phyloP scores from a whole-genome alignment of 1,140 invertebrate species.

The Nymphalis io region DNA sequence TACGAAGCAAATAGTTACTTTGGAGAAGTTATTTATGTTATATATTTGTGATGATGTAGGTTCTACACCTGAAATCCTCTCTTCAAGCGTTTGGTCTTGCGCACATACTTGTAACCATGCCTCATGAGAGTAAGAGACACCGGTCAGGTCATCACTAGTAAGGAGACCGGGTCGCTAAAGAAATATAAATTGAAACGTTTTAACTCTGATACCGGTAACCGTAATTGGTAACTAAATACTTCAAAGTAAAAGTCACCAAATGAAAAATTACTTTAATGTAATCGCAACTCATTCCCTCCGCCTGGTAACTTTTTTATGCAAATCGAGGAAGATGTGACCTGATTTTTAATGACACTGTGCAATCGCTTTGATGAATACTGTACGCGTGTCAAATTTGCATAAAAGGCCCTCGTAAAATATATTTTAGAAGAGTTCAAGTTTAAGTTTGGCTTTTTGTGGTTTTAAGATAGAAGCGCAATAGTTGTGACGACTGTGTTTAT shows the following conservation, averaged over 20 bases:
- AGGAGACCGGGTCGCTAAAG: neutral
- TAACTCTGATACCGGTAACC: neutral
- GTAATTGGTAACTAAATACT: constrained; percentile 15
- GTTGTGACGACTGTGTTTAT: no score
- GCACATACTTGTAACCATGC: no score
- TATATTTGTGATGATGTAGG: no score
- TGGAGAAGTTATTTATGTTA: no score
- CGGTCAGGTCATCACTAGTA: no score
- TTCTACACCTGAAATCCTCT: no score
- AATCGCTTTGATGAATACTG: constrained; percentile 72
- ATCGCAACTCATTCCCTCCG: constrained; percentile 40
- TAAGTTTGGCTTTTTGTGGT: constrained; percentile 9
- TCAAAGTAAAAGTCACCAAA: constrained; percentile 45
- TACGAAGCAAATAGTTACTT: no score
- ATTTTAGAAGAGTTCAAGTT: constrained; percentile 24
- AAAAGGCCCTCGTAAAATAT: constrained; percentile 34
- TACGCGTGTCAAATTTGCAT: constrained; percentile 50
- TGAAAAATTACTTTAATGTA: constrained; percentile 67
- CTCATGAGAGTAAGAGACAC: no score
- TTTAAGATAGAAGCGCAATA: neutral
- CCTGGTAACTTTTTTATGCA: constrained; percentile 69
- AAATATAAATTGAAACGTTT: neutral
- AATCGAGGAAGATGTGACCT: constrained; percentile 69
- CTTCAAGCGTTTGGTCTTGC: no score
- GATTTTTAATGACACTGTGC: constrained; percentile 67